phyloP scores from a whole-genome alignment of 1,140 invertebrate species.

The Drosophila mayri region DNA sequence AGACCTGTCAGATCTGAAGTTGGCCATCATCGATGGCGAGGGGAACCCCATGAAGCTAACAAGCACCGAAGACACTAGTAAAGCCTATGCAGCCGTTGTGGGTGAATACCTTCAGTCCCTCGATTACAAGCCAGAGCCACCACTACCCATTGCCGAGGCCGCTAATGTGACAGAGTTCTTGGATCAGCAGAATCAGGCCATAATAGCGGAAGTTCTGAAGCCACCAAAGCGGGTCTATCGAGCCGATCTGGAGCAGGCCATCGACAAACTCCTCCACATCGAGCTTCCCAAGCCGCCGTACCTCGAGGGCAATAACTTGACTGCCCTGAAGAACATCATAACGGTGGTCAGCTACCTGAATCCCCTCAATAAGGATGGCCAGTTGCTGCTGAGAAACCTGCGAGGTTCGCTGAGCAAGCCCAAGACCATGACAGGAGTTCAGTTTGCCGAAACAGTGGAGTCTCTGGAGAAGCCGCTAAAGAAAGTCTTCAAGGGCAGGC shows the following conservation, averaged over 20 bases:
- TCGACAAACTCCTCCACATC: slow-evolving; percentile 62
- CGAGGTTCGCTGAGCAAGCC: not conserved
- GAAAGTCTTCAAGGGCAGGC: slow-evolving; percentile 86
- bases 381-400: slow-evolving; percentile 26
- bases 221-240: slow-evolving; percentile 34
- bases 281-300: slow-evolving; percentile 50
- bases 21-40: slow-evolving; percentile 23
- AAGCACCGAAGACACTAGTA: not conserved
- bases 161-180: not conserved
- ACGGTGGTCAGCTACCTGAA: slow-evolving; percentile 27
- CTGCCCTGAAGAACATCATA: slow-evolving; percentile 37
- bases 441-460: slow-evolving; percentile 15
- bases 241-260: slow-evolving; percentile 64
- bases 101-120: slow-evolving; percentile 7
- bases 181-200: slow-evolving; percentile 39
- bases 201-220: slow-evolving; percentile 36
- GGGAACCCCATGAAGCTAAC: slow-evolving; percentile 1
- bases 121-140: not conserved
- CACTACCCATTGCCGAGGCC: not conserved
- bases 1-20: not conserved
- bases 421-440: slow-evolving; percentile 4
- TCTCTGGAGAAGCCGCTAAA: slow-evolving; percentile 7
- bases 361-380: slow-evolving; percentile 43
- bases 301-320: slow-evolving; percentile 29
- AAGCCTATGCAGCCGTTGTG: slow-evolving; percentile 30